Evolutionary conservation across 2,888 invertebrate genomes (phyloP).

Genomic region (Tuberolachnus salignus): DNA sequence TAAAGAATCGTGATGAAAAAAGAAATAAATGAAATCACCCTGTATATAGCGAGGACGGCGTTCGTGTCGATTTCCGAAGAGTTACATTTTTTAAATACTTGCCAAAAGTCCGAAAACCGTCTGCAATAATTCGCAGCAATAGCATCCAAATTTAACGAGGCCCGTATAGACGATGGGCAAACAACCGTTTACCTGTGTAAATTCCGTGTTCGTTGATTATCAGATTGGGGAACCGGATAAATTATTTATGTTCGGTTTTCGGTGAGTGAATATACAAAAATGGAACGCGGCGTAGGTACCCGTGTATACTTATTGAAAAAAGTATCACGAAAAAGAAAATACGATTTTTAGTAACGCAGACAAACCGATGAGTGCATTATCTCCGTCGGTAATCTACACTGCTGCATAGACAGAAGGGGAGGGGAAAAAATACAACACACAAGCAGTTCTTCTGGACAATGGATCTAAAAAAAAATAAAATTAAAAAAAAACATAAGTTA

Average conservation of each 20-base stretch:
- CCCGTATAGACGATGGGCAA: neutral
- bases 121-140: too few relatives aligned
- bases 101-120: neutral
- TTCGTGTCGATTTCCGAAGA: too few relatives aligned
- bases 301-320: conserved; percentile 35
- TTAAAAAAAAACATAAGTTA: too few relatives aligned
- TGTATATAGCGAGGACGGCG: too few relatives aligned
- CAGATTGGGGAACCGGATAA: conserved; percentile 47
- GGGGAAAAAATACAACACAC: conserved; percentile 10
- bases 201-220: conserved; percentile 48
- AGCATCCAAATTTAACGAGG: conserved; percentile 3
- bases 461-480: conserved; percentile 29
- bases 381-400: conserved; percentile 43
- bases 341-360: conserved; percentile 51
- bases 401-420: neutral
- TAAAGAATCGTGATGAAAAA: neutral
- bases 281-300: neutral
- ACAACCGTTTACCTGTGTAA: conserved; percentile 27
- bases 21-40: neutral
- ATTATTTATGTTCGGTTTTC: conserved; percentile 46
- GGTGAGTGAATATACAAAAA: neutral
- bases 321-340: conserved; percentile 37
- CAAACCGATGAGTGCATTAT: conserved; percentile 44
- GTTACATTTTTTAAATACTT: neutral
- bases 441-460: conserved; percentile 40